Conservation (phyloP, 2,888 invertebrate genomes). For the Trichopria drosophilae region DNA sequence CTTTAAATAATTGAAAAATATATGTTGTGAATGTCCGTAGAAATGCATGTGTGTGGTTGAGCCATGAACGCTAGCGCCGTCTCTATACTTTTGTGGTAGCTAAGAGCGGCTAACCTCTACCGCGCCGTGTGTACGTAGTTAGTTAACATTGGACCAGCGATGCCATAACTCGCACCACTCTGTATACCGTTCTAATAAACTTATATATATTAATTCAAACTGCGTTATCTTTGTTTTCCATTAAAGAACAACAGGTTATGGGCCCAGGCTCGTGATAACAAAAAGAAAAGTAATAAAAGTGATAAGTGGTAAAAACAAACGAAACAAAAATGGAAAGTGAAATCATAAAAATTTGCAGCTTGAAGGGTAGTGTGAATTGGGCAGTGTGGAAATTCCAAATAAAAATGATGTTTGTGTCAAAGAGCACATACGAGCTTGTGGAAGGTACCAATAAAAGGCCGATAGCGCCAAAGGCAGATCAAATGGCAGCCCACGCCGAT, state of each 20-base stretch:
- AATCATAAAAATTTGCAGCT: slow-evolving; percentile 1
- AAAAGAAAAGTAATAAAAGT: background rate
- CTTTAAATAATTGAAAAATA: too few species aligned
- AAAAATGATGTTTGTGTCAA: slow-evolving; percentile 12
- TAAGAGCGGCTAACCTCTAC: too few species aligned
- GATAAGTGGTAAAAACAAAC: background rate
- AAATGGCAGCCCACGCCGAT: background rate
- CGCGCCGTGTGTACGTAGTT: too few species aligned
- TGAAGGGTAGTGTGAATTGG: too few species aligned
- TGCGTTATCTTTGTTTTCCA: too few species aligned
- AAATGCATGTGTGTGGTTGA: background rate
- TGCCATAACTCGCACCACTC: too few species aligned
- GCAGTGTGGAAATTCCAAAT: slow-evolving; percentile 25
- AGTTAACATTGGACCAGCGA: too few species aligned
- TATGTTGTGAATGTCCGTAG: slow-evolving; percentile 6
- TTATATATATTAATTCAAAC: too few species aligned
- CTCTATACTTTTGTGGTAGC: too few species aligned
- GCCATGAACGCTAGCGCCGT: too few species aligned
- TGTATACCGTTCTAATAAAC: too few species aligned
- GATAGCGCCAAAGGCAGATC: background rate
- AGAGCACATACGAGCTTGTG: slow-evolving; percentile 11
- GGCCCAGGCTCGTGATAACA: slow-evolving; percentile 9
- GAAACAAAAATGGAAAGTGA: slow-evolving; percentile 17
- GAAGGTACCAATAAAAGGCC: slow-evolving; percentile 2
- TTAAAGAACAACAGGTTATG: slow-evolving; percentile 17